These are phyloP conservation scores for Aphelinus atriplicis DNA, from an alignment of 1,140 invertebrate genomes.

Conservation along the genomic window DNA sequence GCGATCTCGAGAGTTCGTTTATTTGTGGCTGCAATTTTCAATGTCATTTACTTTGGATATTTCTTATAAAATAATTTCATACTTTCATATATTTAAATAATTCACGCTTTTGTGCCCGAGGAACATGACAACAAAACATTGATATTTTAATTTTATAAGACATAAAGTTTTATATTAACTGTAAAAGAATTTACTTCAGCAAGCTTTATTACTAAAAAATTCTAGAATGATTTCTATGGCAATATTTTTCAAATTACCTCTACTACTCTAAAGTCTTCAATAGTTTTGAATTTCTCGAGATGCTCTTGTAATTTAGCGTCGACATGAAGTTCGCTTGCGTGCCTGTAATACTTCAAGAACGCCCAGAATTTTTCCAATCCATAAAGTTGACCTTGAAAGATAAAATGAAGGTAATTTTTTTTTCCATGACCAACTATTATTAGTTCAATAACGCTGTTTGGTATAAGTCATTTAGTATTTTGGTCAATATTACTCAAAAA, in stretches of 20 bases:
- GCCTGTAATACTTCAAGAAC: constrained; percentile 94
- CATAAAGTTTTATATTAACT: constrained; percentile 12
- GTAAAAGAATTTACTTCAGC: not conserved
- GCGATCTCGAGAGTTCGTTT: constrained; percentile 65
- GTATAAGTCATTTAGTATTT: no score
- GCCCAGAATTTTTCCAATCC: constrained; percentile 99
- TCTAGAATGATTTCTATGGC: constrained; percentile 16
- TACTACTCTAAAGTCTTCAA: constrained; percentile 92
- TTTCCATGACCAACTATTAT: no score
- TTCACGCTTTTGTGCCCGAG: no score
- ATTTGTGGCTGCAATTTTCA: constrained; percentile 64
- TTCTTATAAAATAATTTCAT: no score
- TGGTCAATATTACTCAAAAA: no score
- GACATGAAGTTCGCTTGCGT: constrained; percentile 80
- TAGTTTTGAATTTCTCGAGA: constrained; percentile 89
- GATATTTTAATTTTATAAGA: constrained; percentile 5
- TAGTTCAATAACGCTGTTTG: no score
- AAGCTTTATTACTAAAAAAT: not conserved
- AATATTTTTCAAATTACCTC: constrained; percentile 65
- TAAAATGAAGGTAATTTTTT: not conserved
- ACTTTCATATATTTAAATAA: no score
- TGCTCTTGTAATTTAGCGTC: constrained; percentile 82
- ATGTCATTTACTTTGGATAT: no score
- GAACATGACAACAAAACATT: no score
- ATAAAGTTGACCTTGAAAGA: constrained; percentile 87